Base-by-base conservation (phyloP, 2,797 vertebrate species). In the Remorina albescens region DNA sequence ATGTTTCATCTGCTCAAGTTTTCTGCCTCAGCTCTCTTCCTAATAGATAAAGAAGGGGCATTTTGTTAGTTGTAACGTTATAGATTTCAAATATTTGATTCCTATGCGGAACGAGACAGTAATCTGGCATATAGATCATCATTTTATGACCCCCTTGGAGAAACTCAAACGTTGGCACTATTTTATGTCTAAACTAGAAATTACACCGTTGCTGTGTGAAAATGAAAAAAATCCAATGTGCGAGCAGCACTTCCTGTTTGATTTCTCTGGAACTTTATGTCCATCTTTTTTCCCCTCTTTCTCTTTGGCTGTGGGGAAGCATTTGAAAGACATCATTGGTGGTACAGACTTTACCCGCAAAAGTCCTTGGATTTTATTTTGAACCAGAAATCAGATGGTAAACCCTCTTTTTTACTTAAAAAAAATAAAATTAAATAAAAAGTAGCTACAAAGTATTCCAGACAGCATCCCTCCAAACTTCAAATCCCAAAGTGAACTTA, bases 401-500 rank as follows among this genome's bases (percentile, higher is more conserved):
- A 53, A 39, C 25, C 49, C 10, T 6, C 8, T 63, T 74, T 30
- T 2, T 6, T 19, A 70, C 30, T 30, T 30, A 3, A 30, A 30
- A 30, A 30, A 30, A 30, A 30, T 3, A 30, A 30, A 30, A 30
- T 3, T 3, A 6, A 30, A 3, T 6, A 30, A 6, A 72, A 82
- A 47, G 36, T 41, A 25, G 42, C n/a, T 47, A 57, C 26, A 79
- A 69, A 81, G 81, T 84, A 81, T 83, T 80, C 63, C 47, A 76
- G 75, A 73, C 51, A 51, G 66, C 64, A 61, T 69, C 58, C 44
- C 57, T 74, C 19, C 64, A 47, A 78, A 87, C 81, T 81, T 84
- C 81, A 82, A 86, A 84, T 79, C 81, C 65, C 50, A 57, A 34
- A 67, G 76, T 80, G 73, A 84, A 85, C 70, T 80, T 86, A 70